A percentile compares a stretch with the other conserved stretches of the same genome.
These are phyloP conservation scores for Andrena fulva DNA, from an alignment of 2,888 invertebrate genomes.

Conservation along the genomic window DNA sequence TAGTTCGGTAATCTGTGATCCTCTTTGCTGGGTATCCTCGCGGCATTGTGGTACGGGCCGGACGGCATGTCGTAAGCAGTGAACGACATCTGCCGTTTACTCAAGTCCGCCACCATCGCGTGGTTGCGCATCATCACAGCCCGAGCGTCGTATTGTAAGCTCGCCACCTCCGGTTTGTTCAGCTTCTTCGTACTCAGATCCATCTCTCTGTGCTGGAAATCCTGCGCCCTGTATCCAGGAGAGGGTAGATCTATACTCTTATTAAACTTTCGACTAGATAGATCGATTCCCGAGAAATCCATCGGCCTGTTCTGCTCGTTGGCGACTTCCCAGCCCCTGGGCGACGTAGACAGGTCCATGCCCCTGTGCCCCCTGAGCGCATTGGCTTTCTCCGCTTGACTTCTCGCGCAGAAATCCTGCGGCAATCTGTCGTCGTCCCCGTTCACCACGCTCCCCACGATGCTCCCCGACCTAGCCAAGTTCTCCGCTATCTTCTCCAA, in stretches of 20 bases:
- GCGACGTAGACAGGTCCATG: slow-evolving; percentile 80
- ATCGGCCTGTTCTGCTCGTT: slow-evolving; percentile 77
- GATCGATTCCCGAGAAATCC: slow-evolving; percentile 82
- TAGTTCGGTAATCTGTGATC: slow-evolving; percentile 82
- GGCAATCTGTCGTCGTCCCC: slow-evolving; percentile 75
- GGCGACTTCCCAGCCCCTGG: slow-evolving; percentile 78
- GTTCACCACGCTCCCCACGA: slow-evolving; percentile 62
- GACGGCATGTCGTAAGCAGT: slow-evolving; percentile 77
- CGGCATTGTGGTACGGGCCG: slow-evolving; percentile 74
- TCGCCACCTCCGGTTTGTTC: slow-evolving; percentile 75
- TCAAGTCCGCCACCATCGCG: slow-evolving; percentile 81
- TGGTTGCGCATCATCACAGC: slow-evolving; percentile 80
- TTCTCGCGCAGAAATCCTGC: slow-evolving; percentile 70
- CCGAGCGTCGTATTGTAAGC: slow-evolving; percentile 78
- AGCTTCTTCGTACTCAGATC: slow-evolving; percentile 81
- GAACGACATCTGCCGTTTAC: slow-evolving; percentile 81
- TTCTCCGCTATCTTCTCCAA: slow-evolving; percentile 83
- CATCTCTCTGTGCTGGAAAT: slow-evolving; percentile 82
- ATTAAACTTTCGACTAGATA: slow-evolving; percentile 80
- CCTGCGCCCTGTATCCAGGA: slow-evolving; percentile 74
- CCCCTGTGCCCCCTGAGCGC: slow-evolving; percentile 74
- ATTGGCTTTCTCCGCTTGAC: slow-evolving; percentile 60
- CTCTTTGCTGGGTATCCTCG: slow-evolving; percentile 74
- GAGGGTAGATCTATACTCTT: slow-evolving; percentile 73
- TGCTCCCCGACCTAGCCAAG: slow-evolving; percentile 79